phyloP scores from a whole-genome alignment of 2,113 vertebrate genomes.

The Helogale parvula region DNA sequence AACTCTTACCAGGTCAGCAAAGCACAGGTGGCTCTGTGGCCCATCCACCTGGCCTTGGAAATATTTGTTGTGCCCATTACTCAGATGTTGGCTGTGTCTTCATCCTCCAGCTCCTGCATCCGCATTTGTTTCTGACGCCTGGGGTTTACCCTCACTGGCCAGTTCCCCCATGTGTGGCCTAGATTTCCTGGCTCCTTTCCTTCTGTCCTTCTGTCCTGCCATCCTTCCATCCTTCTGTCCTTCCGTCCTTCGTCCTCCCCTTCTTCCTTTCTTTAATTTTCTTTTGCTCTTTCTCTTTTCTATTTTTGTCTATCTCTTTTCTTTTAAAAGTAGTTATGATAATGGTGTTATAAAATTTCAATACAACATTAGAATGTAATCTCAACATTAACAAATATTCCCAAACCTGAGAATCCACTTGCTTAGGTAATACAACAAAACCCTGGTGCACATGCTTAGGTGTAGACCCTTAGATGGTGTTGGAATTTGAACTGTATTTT shows the following conservation, averaged over 20 bases:
- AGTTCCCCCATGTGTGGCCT: neutral
- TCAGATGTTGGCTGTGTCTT: neutral
- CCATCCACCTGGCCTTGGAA: neutral
- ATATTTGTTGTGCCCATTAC: neutral
- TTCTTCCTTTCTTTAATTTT: neutral
- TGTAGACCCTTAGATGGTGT: neutral
- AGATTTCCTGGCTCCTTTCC: neutral
- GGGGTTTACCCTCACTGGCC: neutral
- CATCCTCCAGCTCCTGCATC: neutral
- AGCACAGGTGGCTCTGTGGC: neutral
- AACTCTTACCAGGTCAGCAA: neutral
- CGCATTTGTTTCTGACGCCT: neutral
- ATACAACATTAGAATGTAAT: neutral
- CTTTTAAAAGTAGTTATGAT: neutral
- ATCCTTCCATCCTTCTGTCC: too few relatives aligned
- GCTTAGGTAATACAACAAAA: neutral
- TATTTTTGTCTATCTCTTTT: neutral
- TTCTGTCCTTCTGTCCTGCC: neutral
- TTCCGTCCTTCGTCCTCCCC: neutral
- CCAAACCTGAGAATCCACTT: neutral
- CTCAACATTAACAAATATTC: constrained; percentile 24
- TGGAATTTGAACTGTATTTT: neutral
- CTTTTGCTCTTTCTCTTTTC: neutral
- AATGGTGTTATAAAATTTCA: constrained; percentile 22
- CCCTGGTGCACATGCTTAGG: neutral